A percentile compares a stretch with the other conserved stretches of the same genome.
Conservation (phyloP, 1,140 invertebrate genomes). For the Helicoverpa armigera region DNA sequence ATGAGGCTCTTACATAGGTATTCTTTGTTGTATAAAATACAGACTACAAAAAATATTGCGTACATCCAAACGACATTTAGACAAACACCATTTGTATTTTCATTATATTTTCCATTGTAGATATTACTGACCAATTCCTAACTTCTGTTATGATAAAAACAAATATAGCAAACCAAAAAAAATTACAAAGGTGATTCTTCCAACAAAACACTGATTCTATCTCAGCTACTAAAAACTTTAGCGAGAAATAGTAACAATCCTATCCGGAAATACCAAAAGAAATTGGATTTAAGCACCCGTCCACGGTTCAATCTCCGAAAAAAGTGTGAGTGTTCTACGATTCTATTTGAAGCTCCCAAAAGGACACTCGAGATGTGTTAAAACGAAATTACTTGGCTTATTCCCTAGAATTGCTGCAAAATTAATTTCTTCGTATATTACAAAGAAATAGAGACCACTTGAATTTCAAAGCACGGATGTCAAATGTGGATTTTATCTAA, state of each 20-base stretch:
- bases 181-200: background rate
- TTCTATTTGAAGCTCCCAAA: constrained; percentile 28
- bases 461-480: too few species aligned
- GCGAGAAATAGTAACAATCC: background rate
- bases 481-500: too few species aligned
- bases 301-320: constrained; percentile 37
- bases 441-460: background rate
- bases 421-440: background rate
- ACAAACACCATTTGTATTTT: too few species aligned
- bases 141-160: background rate
- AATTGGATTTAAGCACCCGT: constrained; percentile 48
- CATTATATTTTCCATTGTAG: too few species aligned
- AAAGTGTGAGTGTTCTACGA: constrained; percentile 19
- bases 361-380: constrained; percentile 31
- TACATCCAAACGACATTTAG: too few species aligned
- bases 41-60: too few species aligned
- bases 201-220: constrained; percentile 22
- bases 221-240: constrained; percentile 27
- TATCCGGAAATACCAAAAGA: constrained; percentile 32
- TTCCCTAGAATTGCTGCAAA: background rate
- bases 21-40: too few species aligned
- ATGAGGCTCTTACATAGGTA: too few species aligned
- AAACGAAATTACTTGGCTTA: constrained; percentile 33
- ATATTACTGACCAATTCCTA: background rate
- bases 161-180: background rate